Base-by-base conservation (phyloP, 2,888 invertebrate species). In the Chloroclysta siterata region DNA sequence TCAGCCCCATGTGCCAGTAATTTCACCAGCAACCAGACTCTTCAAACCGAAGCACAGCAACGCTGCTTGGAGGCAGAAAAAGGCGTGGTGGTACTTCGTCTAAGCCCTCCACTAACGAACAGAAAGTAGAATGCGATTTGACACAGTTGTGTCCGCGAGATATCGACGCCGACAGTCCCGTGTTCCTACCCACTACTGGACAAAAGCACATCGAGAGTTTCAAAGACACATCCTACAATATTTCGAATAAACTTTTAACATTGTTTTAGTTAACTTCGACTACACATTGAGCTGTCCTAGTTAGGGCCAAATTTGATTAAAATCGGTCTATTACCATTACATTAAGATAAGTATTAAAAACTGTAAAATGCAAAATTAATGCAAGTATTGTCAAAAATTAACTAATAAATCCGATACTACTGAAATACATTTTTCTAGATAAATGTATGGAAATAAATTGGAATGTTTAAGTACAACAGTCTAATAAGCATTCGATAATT, bases 391-490 rank as follows among this genome's bases (percentile, higher is more conserved):
- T 73, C 75, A 80, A 80, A 83, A 85, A 82, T 80, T 85, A 89
- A 88, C 85, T 86, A 83, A 88, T 82, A 69, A 70, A 63, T 60
- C 65, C 74, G 72, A 76, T 72, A 76, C 85, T 87, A 84, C 83
- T 77, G 81, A 81, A 22, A 22, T 22, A 83, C 63, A 70, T 68
- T 81, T 77, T 73, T 79, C 82, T 83, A 82, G 80, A 85, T 82
- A 83, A 83, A 84, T 65, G 63, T 64, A 59, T 83, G 84, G 83
- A 84, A 85, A 83, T 84, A 61, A 85, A 88, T n/a, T 91, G 92
- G 91, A 92, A 91, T 92, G 91, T 90, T 88, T 89, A 91, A 90
- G 89, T 91, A 92, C 90, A 79, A 87, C 85, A 90, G 88, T 90
- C 88, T 90, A 88, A 80, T 75, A 90, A 89, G 89, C 89, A 74